These are phyloP conservation scores for Semaprochilodus insignis DNA, from an alignment of 2,797 vertebrate species.

Conservation along the genomic window DNA sequence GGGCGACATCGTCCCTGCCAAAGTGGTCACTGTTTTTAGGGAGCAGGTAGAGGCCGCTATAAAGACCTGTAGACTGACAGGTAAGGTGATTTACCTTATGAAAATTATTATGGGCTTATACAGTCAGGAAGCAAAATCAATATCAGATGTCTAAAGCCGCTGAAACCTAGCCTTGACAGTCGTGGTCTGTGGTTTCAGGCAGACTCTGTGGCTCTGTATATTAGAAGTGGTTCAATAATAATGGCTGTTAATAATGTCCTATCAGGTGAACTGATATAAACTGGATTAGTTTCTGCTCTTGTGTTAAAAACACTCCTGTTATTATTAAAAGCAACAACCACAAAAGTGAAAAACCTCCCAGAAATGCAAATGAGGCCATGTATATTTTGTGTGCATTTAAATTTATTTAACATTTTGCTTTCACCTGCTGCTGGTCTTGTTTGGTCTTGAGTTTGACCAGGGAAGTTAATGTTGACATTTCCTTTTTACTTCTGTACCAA, in stretches of 20 bases:
- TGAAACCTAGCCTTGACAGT: not conserved
- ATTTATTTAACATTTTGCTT: too few relatives aligned
- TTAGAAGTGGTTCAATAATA: not conserved
- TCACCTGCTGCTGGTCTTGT: too few relatives aligned
- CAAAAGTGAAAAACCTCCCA: not conserved
- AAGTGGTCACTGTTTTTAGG: slow-evolving; percentile 80
- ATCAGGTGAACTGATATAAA: too few relatives aligned
- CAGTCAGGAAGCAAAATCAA: not conserved
- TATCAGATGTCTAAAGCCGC: too few relatives aligned
- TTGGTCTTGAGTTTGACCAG: too few relatives aligned
- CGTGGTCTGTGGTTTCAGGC: not conserved
- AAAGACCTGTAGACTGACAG: slow-evolving; percentile 74
- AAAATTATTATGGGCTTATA: not conserved
- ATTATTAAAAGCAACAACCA: too few relatives aligned
- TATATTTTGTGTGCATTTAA: too few relatives aligned
- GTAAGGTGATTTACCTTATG: slow-evolving; percentile 70
- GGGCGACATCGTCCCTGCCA: slow-evolving; percentile 83
- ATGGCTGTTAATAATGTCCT: too few relatives aligned
- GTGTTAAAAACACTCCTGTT: not conserved
- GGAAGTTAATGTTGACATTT: too few relatives aligned
- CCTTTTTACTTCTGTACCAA: too few relatives aligned
- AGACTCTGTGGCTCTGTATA: not conserved
- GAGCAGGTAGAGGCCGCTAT: slow-evolving; percentile 81
- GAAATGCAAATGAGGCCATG: not conserved
- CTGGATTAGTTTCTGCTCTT: not conserved